Evolutionary conservation across 2,888 invertebrate species (phyloP).

Genomic region (Hypercompe scribonia): DNA sequence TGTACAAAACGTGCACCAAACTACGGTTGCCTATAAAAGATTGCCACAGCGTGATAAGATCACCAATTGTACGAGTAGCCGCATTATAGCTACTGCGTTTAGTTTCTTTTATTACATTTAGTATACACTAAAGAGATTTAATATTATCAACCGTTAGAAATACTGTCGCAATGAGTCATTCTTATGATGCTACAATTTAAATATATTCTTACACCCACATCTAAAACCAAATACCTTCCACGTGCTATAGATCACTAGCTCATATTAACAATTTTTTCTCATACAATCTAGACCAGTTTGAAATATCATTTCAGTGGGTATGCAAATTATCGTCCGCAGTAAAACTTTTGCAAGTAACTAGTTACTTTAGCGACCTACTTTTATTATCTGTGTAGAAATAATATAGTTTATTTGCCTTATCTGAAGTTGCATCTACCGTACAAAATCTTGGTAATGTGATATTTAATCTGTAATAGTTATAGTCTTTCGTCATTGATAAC

Average conservation of each 20-base stretch:
- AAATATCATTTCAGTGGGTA: conserved; percentile 44
- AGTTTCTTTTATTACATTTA: too few relatives aligned
- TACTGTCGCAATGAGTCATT: conserved; percentile 6
- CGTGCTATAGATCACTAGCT: conserved; percentile 6
- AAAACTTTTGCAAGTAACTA: conserved; percentile 24
- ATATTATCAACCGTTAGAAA: background rate
- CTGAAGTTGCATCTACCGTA: background rate
- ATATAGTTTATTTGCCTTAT: background rate
- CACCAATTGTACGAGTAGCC: too few relatives aligned
- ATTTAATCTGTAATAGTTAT: background rate
- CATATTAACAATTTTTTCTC: conserved; percentile 3
- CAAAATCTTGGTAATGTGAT: background rate
- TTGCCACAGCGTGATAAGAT: too few relatives aligned
- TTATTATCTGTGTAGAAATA: conserved; percentile 3
- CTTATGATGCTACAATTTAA: background rate
- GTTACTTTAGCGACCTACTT: conserved; percentile 32
- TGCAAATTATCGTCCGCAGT: conserved; percentile 37
- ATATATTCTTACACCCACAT: conserved; percentile 9
- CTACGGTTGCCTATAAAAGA: too few relatives aligned
- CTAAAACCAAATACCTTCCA: conserved; percentile 2
- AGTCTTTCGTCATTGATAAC: background rate
- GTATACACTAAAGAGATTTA: background rate
- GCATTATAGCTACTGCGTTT: too few relatives aligned
- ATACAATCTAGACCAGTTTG: conserved; percentile 18
- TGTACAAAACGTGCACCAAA: too few relatives aligned